Evolutionary conservation across 2,797 vertebrate genomes (phyloP).

Genomic region (Rhynchonycteris naso): DNA sequence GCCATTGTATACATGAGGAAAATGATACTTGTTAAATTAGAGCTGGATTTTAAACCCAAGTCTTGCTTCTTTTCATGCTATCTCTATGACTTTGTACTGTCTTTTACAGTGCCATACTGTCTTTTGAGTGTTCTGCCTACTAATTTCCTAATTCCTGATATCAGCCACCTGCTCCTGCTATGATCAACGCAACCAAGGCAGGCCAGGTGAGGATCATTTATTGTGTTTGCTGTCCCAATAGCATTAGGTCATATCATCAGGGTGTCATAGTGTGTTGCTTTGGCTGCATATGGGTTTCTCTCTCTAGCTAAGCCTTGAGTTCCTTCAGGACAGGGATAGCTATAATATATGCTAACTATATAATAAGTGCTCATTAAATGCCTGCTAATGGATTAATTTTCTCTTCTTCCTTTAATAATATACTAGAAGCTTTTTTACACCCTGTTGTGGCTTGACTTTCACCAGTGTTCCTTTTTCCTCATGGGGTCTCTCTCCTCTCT

Average conservation of each 20-base stretch:
- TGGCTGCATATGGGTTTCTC: background rate
- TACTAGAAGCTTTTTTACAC: background rate
- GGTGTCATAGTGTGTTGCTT: background rate
- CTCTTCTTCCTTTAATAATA: conserved; percentile 19
- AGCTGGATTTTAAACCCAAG: background rate
- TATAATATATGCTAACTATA: background rate
- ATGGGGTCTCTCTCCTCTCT: background rate
- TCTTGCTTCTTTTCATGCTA: background rate
- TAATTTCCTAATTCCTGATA: background rate
- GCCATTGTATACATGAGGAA: background rate
- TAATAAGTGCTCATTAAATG: background rate
- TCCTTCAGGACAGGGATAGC: background rate
- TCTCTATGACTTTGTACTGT: background rate
- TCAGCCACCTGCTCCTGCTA: background rate
- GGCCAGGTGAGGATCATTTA: background rate
- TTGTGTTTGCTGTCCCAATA: background rate
- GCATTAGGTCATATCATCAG: background rate
- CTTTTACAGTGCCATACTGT: background rate
- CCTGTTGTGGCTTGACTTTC: background rate
- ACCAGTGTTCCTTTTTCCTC: background rate
- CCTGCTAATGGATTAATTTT: background rate
- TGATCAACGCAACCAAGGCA: background rate
- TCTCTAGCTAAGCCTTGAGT: background rate
- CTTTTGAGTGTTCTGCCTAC: background rate
- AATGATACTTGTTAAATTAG: background rate